Conservation (phyloP, 2,888 invertebrate genomes). For the Rhodophaea formosa region DNA sequence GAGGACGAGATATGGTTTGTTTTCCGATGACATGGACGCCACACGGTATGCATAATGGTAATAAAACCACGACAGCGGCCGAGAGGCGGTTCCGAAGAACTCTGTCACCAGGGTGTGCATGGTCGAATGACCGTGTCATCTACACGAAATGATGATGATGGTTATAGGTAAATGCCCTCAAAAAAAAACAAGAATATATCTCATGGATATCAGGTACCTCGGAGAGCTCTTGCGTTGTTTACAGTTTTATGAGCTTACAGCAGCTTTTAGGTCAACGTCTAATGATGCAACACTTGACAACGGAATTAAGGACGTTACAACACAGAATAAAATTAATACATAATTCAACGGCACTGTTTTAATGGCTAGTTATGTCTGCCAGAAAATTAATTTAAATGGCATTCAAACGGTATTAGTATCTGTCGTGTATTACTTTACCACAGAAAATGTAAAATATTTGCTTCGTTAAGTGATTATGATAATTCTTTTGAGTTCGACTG, state of each 20-base stretch:
- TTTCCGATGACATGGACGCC: too few species aligned
- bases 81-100: too few species aligned
- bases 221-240: constrained; percentile 15
- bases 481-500: constrained; percentile 1
- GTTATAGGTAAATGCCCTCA: too few species aligned
- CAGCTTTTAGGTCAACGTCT: constrained; percentile 22
- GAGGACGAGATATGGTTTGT: too few species aligned
- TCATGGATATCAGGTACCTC: background rate
- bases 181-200: too few species aligned
- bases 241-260: constrained; percentile 1
- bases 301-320: constrained; percentile 23
- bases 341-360: constrained; percentile 5
- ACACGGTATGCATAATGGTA: too few species aligned
- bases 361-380: background rate
- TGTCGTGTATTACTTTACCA: background rate
- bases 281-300: constrained; percentile 29
- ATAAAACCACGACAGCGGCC: too few species aligned
- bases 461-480: constrained; percentile 7
- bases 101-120: too few species aligned
- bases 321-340: constrained; percentile 14
- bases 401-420: constrained; percentile 7
- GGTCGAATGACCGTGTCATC: too few species aligned
- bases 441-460: constrained; percentile 2
- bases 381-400: constrained; percentile 12
- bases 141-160: too few species aligned